Evolutionary conservation across 2,797 vertebrate species (phyloP).

Genomic region (Ceryle rudis): DNA sequence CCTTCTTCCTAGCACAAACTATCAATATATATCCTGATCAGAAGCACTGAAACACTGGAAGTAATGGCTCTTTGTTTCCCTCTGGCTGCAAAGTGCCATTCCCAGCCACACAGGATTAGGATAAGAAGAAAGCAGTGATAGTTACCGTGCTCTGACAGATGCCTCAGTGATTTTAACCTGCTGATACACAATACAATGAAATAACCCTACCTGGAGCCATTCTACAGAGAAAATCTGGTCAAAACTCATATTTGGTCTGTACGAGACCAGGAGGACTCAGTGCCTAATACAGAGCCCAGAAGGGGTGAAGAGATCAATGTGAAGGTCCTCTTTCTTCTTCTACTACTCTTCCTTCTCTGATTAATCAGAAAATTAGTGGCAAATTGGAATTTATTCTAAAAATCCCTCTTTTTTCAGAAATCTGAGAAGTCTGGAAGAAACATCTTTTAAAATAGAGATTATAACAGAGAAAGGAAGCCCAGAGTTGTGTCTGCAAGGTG

Average conservation of each 20-base stretch:
- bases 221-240: not conserved
- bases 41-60: not conserved
- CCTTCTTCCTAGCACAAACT: conserved; percentile 56
- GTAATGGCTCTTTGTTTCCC: conserved; percentile 58
- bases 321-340: not conserved
- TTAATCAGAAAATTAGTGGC: not conserved
- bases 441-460: not conserved
- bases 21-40: conserved; percentile 62
- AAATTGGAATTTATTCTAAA: not conserved
- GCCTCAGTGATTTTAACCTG: conserved; percentile 25
- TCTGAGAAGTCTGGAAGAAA: not conserved
- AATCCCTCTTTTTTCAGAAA: not conserved
- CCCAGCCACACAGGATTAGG: not conserved
- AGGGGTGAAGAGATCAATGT: not conserved
- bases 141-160: not conserved
- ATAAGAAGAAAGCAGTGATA: not conserved
- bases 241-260: not conserved
- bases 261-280: not conserved
- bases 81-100: conserved; percentile 28
- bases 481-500: not conserved
- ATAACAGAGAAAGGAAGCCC: not conserved
- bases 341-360: not conserved
- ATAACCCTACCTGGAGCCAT: not conserved
- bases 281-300: not conserved
- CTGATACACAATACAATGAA: not conserved